These are phyloP conservation scores for Drosophila tropicalis DNA, from an alignment of 1,140 invertebrate genomes.

Conservation along the genomic window DNA sequence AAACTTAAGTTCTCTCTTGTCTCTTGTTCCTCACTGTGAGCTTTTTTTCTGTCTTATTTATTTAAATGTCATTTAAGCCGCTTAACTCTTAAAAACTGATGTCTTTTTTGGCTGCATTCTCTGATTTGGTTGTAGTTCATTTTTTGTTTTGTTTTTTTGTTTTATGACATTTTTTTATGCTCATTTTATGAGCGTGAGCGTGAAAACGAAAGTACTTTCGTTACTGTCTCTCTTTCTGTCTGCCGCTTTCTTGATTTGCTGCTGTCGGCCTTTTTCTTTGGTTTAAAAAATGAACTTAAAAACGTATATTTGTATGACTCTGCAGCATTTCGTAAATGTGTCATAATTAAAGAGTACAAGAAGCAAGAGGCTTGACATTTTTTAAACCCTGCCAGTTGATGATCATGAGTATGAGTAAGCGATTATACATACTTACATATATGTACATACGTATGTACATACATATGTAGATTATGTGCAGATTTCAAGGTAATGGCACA, in stretches of 20 bases:
- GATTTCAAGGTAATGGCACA: too few species aligned
- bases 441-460: not conserved
- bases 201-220: conserved; percentile 79
- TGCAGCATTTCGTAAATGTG: conserved; percentile 68
- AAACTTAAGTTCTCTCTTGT: conserved; percentile 34
- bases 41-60: conserved; percentile 35
- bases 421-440: not conserved
- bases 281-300: conserved; percentile 39
- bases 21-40: not conserved
- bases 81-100: conserved; percentile 49
- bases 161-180: conserved; percentile 58
- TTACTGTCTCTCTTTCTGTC: conserved; percentile 31
- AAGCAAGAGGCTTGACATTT: conserved; percentile 20
- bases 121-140: conserved; percentile 22
- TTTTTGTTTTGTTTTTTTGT: conserved; percentile 33
- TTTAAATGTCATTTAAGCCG: conserved; percentile 79
- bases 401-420: conserved; percentile 12
- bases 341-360: conserved; percentile 61
- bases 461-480: too few species aligned
- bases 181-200: conserved; percentile 76
- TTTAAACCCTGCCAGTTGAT: conserved; percentile 30
- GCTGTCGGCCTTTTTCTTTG: conserved; percentile 7
- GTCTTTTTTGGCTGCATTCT: conserved; percentile 42
- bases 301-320: conserved; percentile 40
- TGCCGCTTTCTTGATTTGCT: conserved; percentile 16